Evolutionary conservation across 2,888 invertebrate genomes (phyloP), one percentile per base, ranked within the genome.

Genomic region (Agrilus mali): DNA sequence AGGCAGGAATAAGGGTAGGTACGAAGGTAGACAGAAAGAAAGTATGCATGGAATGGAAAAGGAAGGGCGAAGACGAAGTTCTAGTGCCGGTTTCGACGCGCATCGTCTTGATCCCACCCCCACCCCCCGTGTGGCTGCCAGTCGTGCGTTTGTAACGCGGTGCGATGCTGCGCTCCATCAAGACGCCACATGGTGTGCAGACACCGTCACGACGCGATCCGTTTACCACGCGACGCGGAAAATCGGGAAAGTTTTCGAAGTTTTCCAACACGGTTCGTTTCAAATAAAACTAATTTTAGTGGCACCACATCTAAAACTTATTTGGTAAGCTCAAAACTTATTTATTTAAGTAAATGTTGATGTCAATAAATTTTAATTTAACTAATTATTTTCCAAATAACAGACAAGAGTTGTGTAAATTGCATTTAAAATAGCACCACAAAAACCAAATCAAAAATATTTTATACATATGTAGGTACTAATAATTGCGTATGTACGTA

Each of bases 181-280:
- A 51, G 60, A 57, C 57, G 59, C 52, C 63, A 63, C 63, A 63
- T 63, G 63, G 60, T 60, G 53, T 57, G 33, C 46, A 48, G 48
- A 41, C 36, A 20, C 45, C 46, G 47, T 42, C 46, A 41, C 45
- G 48, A 41, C 38, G 48, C 39, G 50, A 31, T 40, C 36, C 34
- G 40, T 39, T 38, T 33, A 38, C 16, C 41, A 42, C 38, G 47
- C 43, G 45, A 35, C 39, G 43, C 36, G 41, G 42, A 43, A 45
- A 45, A 43, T 45, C 38, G 42, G 42, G 33, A 36, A 31, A 41
- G 32, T 33, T 43, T 43, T 16, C 22, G 31, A 15, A 42, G 16
- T 17, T 40, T 14, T 31, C 40, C 33, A 15, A 17, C 20, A 33
- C 33, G 42, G 42, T 42, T 36, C 13, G 36, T 14, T 12, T 6